Conservation (phyloP, 1,140 invertebrate genomes). For the Aphidius ervi region DNA sequence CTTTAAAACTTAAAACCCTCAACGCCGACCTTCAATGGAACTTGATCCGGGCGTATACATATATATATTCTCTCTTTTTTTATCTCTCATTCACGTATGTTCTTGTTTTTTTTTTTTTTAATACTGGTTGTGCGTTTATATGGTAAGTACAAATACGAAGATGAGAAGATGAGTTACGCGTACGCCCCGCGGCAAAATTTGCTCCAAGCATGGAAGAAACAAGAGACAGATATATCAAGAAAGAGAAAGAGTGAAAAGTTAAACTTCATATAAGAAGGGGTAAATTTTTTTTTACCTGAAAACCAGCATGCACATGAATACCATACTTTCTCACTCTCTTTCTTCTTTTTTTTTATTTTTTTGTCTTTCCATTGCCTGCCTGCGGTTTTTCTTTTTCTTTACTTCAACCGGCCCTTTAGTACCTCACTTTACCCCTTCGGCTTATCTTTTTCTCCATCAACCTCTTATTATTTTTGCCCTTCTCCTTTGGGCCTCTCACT, state of each 20-base stretch:
- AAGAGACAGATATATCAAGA: neutral
- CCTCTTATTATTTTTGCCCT: constrained; percentile 2
- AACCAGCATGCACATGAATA: too few species aligned
- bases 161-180: constrained; percentile 10
- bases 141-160: neutral
- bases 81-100: neutral
- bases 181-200: constrained; percentile 25
- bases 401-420: constrained; percentile 2
- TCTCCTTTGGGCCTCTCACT: neutral
- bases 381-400: too few species aligned
- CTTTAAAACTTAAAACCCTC: neutral
- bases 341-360: constrained; percentile 30
- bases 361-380: constrained; percentile 8
- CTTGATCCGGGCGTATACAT: constrained; percentile 29
- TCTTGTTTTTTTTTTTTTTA: neutral
- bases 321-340: constrained; percentile 13
- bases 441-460: neutral
- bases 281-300: too few species aligned
- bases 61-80: constrained; percentile 6
- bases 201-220: constrained; percentile 31
- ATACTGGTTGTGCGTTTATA: neutral
- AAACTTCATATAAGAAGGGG: too few species aligned
- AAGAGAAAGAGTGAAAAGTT: too few species aligned
- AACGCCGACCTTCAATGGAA: constrained; percentile 25
- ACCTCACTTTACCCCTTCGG: neutral